These are phyloP conservation scores for Notolepis coatsorum DNA, from an alignment of 2,797 vertebrate genomes.

Conservation along the genomic window DNA sequence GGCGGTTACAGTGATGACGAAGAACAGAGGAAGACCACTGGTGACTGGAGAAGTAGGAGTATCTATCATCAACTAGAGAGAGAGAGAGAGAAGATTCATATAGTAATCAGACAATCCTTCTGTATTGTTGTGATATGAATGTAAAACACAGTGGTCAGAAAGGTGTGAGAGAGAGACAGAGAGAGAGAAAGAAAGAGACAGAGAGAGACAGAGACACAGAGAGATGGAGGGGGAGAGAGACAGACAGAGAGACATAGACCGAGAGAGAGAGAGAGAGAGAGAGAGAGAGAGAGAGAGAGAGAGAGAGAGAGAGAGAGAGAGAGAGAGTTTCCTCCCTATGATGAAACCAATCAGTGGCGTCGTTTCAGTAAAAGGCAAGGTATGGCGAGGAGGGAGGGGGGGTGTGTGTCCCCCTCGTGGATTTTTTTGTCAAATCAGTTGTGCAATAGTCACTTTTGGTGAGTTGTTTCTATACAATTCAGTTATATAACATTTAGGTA, in stretches of 20 bases:
- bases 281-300: background rate
- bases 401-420: too few species aligned
- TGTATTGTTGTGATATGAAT: too few species aligned
- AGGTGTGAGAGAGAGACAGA: background rate
- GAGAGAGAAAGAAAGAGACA: conserved; percentile 30
- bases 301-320: too few species aligned
- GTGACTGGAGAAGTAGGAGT: conserved; percentile 98
- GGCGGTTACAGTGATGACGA: conserved; percentile 98
- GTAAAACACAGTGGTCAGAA: too few species aligned
- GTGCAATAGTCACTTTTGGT: too few species aligned
- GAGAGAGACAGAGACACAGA: conserved; percentile 6
- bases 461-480: too few species aligned
- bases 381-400: background rate
- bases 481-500: too few species aligned
- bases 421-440: too few species aligned
- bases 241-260: background rate
- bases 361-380: background rate
- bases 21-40: conserved; percentile 98
- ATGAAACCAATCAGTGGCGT: too few species aligned
- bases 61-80: conserved; percentile 96
- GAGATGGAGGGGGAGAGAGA: background rate
- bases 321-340: too few species aligned
- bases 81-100: conserved; percentile 46
- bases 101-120: too few species aligned
- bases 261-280: background rate